Conservation (phyloP, 2,797 vertebrate species). For the Anableps anableps region DNA sequence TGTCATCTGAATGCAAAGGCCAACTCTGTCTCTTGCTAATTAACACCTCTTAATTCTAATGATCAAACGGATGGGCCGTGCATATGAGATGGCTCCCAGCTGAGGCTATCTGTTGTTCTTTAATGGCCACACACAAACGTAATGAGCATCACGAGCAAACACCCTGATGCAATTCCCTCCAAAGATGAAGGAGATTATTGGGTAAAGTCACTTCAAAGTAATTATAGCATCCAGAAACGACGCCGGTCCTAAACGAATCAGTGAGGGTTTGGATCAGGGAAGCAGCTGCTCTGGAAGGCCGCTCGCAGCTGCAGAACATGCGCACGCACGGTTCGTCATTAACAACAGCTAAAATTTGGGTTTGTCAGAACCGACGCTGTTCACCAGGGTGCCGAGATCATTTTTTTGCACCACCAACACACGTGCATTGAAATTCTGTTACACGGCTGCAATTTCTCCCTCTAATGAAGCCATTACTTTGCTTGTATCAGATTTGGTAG, state of each 20-base stretch:
- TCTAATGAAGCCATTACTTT: conserved; percentile 80
- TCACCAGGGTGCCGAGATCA: conserved; percentile 58
- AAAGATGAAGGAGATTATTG: conserved; percentile 31
- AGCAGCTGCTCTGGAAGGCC: conserved; percentile 29
- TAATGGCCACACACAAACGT: conserved; percentile 25
- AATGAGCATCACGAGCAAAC: conserved; percentile 31
- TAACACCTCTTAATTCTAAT: conserved; percentile 74
- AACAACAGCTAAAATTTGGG: conserved; percentile 52
- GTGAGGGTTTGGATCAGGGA: conserved; percentile 19
- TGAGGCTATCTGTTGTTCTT: conserved; percentile 42
- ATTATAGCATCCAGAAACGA: conserved; percentile 20
- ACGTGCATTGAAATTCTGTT: conserved; percentile 57
- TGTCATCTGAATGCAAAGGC: conserved; percentile 49
- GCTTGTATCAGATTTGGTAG: conserved; percentile 78
- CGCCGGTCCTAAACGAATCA: conserved; percentile 22
- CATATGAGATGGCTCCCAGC: conserved; percentile 44
- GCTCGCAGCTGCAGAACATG: conserved; percentile 17
- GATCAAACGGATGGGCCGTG: conserved; percentile 66
- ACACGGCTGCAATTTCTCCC: conserved; percentile 57
- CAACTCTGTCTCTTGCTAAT: conserved; percentile 44
- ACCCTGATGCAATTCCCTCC: conserved; percentile 24
- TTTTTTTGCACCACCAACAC: conserved; percentile 52
- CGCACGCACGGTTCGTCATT: conserved; percentile 25
- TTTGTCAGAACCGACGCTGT: conserved; percentile 30
- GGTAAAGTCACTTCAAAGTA: conserved; percentile 33